Conservation (phyloP, 2,888 invertebrate genomes). For the Chrysomela aeneicollis region DNA sequence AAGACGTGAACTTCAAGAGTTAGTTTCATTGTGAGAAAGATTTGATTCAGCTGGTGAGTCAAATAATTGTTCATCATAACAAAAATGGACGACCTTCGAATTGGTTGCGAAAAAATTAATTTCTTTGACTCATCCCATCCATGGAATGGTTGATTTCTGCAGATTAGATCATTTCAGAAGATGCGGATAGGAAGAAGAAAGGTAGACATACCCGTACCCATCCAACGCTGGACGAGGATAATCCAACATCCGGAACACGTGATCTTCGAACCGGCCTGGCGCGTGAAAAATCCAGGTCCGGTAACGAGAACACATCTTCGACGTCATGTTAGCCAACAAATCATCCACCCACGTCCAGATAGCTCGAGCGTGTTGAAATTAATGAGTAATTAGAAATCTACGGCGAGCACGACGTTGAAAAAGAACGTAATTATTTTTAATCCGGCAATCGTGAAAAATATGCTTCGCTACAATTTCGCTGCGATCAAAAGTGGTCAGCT, state of each 20-base stretch:
- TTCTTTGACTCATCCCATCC: too few relatives aligned
- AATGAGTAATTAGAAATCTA: constrained; percentile 7
- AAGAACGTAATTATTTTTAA: background rate
- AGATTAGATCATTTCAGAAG: too few relatives aligned
- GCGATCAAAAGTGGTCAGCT: background rate
- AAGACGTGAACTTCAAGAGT: too few relatives aligned
- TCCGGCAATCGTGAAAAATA: background rate
- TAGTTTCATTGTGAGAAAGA: too few relatives aligned
- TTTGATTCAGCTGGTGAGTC: too few relatives aligned
- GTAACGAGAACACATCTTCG: background rate
- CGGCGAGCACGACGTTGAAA: background rate
- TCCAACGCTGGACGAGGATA: too few relatives aligned
- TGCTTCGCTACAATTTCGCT: background rate
- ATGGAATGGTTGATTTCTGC: too few relatives aligned
- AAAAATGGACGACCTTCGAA: too few relatives aligned
- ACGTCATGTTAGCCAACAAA: constrained; percentile 7
- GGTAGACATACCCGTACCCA: too few relatives aligned
- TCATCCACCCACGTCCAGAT: background rate
- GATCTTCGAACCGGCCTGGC: background rate
- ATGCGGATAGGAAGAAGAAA: too few relatives aligned
- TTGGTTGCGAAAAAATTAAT: too few relatives aligned
- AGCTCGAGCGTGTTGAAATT: background rate
- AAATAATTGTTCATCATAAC: too few relatives aligned
- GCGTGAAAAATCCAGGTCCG: background rate
- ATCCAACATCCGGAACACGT: background rate